Evolutionary conservation across 2,888 invertebrate genomes (phyloP).

Genomic region (Hydrotaea cyrtoneurina): DNA sequence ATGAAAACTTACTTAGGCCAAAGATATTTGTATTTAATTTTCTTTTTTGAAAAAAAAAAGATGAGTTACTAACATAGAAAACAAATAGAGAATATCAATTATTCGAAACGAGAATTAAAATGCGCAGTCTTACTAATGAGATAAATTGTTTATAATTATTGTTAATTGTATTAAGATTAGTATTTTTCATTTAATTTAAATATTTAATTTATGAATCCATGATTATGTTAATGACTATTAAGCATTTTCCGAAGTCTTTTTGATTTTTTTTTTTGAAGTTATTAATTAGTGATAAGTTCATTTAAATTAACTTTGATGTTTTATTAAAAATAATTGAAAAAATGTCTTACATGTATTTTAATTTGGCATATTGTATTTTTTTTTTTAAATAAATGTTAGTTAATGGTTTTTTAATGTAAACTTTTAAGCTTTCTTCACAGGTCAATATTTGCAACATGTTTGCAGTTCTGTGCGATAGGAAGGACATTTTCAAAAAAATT

Average conservation of each 20-base stretch:
- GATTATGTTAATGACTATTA: not conserved
- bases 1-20: slow-evolving; percentile 18
- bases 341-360: not conserved
- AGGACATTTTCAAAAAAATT: too few species aligned
- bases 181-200: not conserved
- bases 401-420: too few species aligned
- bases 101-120: not conserved
- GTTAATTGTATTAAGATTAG: not conserved
- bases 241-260: slow-evolving; percentile 28
- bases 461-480: too few species aligned
- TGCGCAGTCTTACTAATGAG: slow-evolving; percentile 47
- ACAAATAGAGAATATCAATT: too few species aligned
- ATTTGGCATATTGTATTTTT: too few species aligned
- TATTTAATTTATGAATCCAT: not conserved
- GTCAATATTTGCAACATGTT: too few species aligned
- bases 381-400: too few species aligned
- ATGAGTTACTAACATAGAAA: too few species aligned
- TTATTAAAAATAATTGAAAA: not conserved
- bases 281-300: not conserved
- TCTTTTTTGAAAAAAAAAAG: too few species aligned
- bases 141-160: slow-evolving; percentile 19
- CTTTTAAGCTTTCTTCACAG: too few species aligned
- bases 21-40: slow-evolving; percentile 1
- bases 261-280: not conserved
- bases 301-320: slow-evolving; percentile 6